Evolutionary conservation across 2,113 vertebrate genomes (phyloP).

Genomic region (Abramis brama): DNA sequence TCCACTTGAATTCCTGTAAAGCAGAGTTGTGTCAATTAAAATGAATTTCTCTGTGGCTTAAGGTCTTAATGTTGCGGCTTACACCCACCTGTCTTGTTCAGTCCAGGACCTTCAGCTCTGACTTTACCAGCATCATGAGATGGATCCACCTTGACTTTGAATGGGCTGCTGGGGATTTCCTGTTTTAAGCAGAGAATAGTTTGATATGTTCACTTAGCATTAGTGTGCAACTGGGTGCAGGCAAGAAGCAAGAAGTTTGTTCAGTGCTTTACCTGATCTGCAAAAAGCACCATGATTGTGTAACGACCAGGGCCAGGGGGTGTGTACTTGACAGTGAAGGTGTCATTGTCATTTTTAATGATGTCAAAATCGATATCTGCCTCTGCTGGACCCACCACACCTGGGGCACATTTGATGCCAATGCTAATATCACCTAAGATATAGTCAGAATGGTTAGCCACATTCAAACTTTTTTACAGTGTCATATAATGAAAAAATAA

Average conservation of each 20-base stretch:
- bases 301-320: conserved; percentile 85
- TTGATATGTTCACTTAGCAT: not conserved
- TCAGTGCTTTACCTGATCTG: conserved; percentile 83
- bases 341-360: conserved; percentile 97
- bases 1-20: conserved; percentile 89
- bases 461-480: not conserved
- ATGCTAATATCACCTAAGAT: conserved; percentile 92
- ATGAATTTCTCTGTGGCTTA: not conserved
- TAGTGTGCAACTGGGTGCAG: not conserved
- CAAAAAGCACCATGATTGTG: conserved; percentile 97
- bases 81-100: conserved; percentile 85
- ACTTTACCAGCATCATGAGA: conserved; percentile 92
- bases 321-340: conserved; percentile 95
- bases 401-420: conserved; percentile 92
- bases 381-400: conserved; percentile 88
- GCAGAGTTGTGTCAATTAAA: not conserved
- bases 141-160: conserved; percentile 92
- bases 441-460: not conserved
- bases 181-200: conserved; percentile 53
- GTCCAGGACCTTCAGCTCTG: conserved; percentile 89
- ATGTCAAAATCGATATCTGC: conserved; percentile 97
- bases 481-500: not conserved
- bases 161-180: conserved; percentile 92
- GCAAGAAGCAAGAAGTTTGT: not conserved
- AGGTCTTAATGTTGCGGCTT: not conserved